Evolutionary conservation across 1,140 invertebrate species (phyloP), one percentile per base, ranked within the genome.

Genomic region (Eumaeus atala): DNA sequence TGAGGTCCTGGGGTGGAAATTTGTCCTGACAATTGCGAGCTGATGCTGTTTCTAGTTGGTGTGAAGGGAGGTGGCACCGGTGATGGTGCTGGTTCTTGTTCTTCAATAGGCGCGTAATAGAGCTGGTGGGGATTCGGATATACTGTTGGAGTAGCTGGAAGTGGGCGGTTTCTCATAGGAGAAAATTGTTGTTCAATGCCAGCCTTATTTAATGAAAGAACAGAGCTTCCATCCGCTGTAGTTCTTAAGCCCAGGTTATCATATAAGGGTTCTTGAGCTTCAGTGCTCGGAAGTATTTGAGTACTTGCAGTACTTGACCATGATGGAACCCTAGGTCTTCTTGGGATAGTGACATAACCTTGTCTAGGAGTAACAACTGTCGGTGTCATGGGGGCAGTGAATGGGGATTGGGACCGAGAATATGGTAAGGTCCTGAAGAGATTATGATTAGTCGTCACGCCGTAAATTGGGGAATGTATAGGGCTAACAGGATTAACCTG

Each of bases 191-290:
- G 84, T 72, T 88, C 88, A 18, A 77, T 66, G 18, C 77, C 78
- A 55, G 64, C 85, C 72, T 93, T 93, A 70, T 93, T 93, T 48
- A 96, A 74, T 47, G 94, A 95, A 3, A 94, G 79, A 2, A 91
- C 91, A 0, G 94, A 95, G 65, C 93, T 95, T 7, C 95, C 95
- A 59, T 95, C 93, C 0, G 93, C 95, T n/a, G 95, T 96, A 1
- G 93, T 95, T 48, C 95, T 88, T 0, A 92, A 80, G 0, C 95
- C 95, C 10, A 96, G 80, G 70, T 95, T 96, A 69, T 96, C 95
- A 70, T 96, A 96, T 3, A 95, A 90, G 0, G 94, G 94, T 69
- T 95, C 94, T 17, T 89, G 83, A 14, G 90, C 87, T 66, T 90
- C 89, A 1, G 86, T 68, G 59, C 88, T 89, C 3, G 90, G 88